Base-by-base conservation (phyloP, 2,113 vertebrate species). In the Odocoileus virginianus region DNA sequence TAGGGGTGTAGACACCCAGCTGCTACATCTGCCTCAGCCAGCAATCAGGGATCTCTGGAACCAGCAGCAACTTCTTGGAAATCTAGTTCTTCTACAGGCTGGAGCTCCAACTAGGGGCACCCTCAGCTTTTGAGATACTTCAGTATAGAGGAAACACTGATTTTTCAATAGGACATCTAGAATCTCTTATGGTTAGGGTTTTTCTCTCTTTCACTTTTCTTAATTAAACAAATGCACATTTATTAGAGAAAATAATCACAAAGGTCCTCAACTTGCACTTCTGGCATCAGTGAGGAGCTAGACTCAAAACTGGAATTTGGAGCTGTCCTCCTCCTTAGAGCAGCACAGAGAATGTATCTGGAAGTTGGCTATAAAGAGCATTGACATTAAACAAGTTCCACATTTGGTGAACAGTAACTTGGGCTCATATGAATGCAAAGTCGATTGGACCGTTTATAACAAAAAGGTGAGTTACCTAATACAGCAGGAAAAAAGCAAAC, bases 1-100 rank as follows among this genome's bases (percentile, higher is more conserved):
- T 43, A 82, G 60, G 64, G 64, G 17, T 0, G 15, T 45, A 55
- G 15, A 0, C 0, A 12, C 40, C 43, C 11, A 8, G 54, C 15
- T 50, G 64, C 81, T 43, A 16, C 7, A 23, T 28, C 45, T 78
- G 21, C 16, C n/a, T 45, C 10, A 23, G 13, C 57, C 45, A 54
- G 30, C 7, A 50, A 33, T 79, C 28, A 7, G 71, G 60, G 36
- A 9, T 60, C 71, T 28, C 8, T 16, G 17, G 50, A 19, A 45
- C 15, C 14, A 28, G 21, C 55, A 76, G 47, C 25, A 50, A 33
- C 23, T 83, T 12, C 1, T 58, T 89, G 47, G 23, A 12, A 12
- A 15, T 76, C 71, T 76, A 76, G 12, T 43, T 76, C 71, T 74
- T 43, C 12, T 43, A 43, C 1, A 27, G 71, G 7, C 40, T 27